Evolutionary conservation across 2,888 invertebrate species (phyloP).

Genomic region (Xylota segnis): DNA sequence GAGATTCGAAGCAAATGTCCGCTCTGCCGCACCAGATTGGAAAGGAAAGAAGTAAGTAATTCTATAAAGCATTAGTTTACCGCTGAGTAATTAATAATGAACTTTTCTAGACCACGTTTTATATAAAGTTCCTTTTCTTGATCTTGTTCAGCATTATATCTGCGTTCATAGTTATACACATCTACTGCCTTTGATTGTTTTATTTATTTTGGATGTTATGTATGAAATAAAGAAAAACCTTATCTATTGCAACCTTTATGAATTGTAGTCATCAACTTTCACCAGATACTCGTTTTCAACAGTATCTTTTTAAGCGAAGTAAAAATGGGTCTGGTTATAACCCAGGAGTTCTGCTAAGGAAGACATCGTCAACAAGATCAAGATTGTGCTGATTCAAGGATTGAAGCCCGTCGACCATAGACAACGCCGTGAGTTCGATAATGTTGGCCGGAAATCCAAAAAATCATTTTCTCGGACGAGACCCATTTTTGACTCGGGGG

Average conservation of each 20-base stretch:
- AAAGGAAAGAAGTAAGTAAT: slow-evolving; percentile 37
- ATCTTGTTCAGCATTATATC: slow-evolving; percentile 1
- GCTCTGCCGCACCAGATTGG: slow-evolving; percentile 80
- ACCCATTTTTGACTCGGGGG: too few relatives aligned
- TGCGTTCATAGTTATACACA: slow-evolving; percentile 4
- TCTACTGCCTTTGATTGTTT: slow-evolving; percentile 1
- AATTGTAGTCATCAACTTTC: too few relatives aligned
- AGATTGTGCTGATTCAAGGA: too few relatives aligned
- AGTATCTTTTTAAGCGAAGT: too few relatives aligned
- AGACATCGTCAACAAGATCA: too few relatives aligned
- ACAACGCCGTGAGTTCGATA: too few relatives aligned
- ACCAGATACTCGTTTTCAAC: too few relatives aligned
- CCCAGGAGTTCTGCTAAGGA: too few relatives aligned
- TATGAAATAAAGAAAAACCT: slow-evolving; percentile 11
- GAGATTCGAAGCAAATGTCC: slow-evolving; percentile 83
- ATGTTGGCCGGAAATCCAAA: too few relatives aligned
- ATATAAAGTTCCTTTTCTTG: not conserved
- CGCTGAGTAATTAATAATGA: not conserved
- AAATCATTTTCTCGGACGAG: too few relatives aligned
- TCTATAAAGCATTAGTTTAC: not conserved
- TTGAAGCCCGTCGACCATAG: too few relatives aligned
- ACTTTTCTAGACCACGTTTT: slow-evolving; percentile 21
- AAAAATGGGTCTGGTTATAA: too few relatives aligned
- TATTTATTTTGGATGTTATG: slow-evolving; percentile 24
- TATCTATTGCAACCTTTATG: not conserved